Percentiles rank a stretch among this genome's conserved stretches.
phyloP scores from a whole-genome alignment of 1,140 invertebrate species.

The Drosophila kurseongensis region DNA sequence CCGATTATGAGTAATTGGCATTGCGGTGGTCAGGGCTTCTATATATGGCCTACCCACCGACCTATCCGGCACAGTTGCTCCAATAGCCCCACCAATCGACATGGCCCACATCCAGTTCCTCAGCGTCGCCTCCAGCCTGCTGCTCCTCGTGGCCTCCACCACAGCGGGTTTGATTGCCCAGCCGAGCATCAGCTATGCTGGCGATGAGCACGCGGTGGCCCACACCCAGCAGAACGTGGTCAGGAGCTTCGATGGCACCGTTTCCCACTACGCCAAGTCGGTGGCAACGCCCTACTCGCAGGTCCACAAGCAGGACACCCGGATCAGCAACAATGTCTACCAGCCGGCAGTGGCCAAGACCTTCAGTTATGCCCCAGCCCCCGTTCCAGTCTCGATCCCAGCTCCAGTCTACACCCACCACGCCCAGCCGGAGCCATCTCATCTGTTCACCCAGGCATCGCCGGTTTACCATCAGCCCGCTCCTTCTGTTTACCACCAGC shows the following conservation, averaged over 20 bases:
- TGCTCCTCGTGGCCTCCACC: conserved; percentile 67
- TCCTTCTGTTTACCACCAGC: conserved; percentile 36
- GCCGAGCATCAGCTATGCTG: conserved; percentile 62
- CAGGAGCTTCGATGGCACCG: conserved; percentile 86
- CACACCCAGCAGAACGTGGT: conserved; percentile 86
- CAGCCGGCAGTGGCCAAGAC: conserved; percentile 83
- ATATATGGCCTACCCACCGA: conserved; percentile 54
- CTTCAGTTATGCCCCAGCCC: conserved; percentile 75
- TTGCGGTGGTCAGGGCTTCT: conserved; percentile 34
- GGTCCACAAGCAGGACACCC: conserved; percentile 87
- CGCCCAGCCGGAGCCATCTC: conserved; percentile 5
- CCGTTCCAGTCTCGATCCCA: conserved; percentile 38
- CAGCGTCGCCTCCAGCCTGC: conserved; percentile 79
- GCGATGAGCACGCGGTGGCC: conserved; percentile 85
- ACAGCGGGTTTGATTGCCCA: conserved; percentile 81
- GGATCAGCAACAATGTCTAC: conserved; percentile 87
- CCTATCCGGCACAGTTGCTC: conserved; percentile 54
- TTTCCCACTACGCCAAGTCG: conserved; percentile 87
- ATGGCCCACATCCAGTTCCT: conserved; percentile 68
- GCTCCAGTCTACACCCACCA: conserved; percentile 42
- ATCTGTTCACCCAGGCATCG: conserved; percentile 40
- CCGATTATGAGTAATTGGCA: conserved; percentile 58
- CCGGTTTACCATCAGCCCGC: conserved; percentile 34
- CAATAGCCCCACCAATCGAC: conserved; percentile 39
- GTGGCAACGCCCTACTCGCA: conserved; percentile 88